phyloP scores from a whole-genome alignment of 2,888 invertebrate genomes.

The Homarus gammarus region DNA sequence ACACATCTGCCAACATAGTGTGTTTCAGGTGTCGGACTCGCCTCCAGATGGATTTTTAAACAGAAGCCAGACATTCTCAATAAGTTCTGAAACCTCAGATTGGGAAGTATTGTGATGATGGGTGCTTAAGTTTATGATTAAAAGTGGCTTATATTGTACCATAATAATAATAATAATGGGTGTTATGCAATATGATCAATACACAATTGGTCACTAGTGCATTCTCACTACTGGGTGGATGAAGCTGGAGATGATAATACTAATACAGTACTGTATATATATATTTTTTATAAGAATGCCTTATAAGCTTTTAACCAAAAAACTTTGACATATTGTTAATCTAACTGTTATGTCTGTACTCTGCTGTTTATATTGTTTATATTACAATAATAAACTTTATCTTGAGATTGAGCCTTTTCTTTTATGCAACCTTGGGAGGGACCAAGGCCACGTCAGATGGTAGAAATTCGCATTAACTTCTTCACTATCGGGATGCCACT shows the following conservation, averaged over 20 bases:
- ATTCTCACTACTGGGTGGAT: neutral
- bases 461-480: too few relatives aligned
- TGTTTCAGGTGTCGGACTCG: neutral
- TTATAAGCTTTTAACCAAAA: neutral
- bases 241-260: neutral
- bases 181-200: neutral
- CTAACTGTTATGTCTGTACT: neutral
- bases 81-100: neutral
- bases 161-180: neutral
- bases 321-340: neutral
- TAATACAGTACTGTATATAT: neutral
- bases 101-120: conserved; percentile 33
- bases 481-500: too few relatives aligned
- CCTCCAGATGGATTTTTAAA: neutral
- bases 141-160: neutral
- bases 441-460: too few relatives aligned
- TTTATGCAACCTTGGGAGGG: too few relatives aligned
- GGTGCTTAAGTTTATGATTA: neutral
- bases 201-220: neutral
- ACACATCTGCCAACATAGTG: neutral
- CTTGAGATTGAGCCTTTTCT: too few relatives aligned
- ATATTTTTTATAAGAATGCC: neutral
- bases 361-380: neutral
- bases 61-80: neutral
- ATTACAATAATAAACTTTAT: neutral